phyloP scores from a whole-genome alignment of 2,113 vertebrate genomes.

The Sceloporus undulatus region DNA sequence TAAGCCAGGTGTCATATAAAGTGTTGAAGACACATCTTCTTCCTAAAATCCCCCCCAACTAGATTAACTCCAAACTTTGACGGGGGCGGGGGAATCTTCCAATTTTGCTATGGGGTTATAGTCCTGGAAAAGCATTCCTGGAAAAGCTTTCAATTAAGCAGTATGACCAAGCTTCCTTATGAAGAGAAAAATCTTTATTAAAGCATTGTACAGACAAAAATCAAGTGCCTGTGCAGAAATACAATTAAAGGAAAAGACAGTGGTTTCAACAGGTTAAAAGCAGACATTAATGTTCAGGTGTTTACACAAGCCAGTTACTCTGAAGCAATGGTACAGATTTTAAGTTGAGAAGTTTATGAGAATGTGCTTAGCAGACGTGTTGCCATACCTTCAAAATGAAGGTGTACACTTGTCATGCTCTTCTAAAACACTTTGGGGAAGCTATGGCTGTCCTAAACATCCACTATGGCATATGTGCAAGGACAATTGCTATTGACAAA shows the following conservation, averaged over 20 bases:
- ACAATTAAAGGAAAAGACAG: conserved; percentile 70
- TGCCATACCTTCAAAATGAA: not conserved
- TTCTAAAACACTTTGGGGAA: not conserved
- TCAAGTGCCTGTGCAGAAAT: conserved; percentile 71
- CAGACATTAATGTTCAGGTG: conserved; percentile 54
- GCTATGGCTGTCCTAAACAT: not conserved
- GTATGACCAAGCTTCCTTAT: conserved; percentile 77
- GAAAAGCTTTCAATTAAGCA: conserved; percentile 45
- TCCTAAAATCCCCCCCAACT: not conserved
- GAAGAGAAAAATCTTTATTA: conserved; percentile 82
- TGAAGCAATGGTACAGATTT: conserved; percentile 4
- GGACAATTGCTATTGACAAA: not conserved
- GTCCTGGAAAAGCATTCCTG: not conserved
- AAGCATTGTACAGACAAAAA: conserved; percentile 75
- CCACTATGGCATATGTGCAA: conserved; percentile 37
- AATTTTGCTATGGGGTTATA: not conserved
- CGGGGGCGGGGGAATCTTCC: no score
- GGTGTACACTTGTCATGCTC: not conserved
- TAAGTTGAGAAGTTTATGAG: not conserved
- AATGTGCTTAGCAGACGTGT: not conserved
- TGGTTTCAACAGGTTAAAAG: conserved; percentile 75
- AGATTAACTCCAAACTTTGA: not conserved
- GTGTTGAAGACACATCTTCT: not conserved
- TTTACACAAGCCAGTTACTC: conserved; percentile 73
- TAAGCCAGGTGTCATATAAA: not conserved